Base-by-base conservation (phyloP, 2,797 vertebrate species). In the Neosilurus mollespiculum region DNA sequence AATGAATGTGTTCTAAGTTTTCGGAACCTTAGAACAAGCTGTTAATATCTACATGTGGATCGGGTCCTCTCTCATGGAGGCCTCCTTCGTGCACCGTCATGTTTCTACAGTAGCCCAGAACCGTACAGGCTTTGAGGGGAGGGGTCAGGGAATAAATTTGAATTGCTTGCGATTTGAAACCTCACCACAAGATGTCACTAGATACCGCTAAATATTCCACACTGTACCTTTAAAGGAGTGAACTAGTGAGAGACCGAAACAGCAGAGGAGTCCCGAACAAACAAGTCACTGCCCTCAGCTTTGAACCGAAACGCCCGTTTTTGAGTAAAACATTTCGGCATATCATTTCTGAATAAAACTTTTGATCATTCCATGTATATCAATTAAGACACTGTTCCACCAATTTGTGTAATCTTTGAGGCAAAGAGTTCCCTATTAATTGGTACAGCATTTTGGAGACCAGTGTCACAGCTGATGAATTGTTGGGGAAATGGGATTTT, bases 401-500 rank as follows among this genome's bases (percentile, higher is more conserved):
- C 75, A 87, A 84, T 88, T 88, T 87, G 84, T 84, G 84, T 80
- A 70, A 88, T 88, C 88, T 87, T 70, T 78, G 86, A 79, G 73
- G 84, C 84, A 82, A 72, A 85, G 83, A 72, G 82, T 86, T 86
- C 83, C 67, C 81, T 81, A 78, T 81, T 87, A 88, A 89, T 88
- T 87, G 86, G 85, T 76, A 78, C 70, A 54, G 61, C 80, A 78
- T 87, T 87, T 84, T 83, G 67, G 83, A 85, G 85, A 86, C 78
- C 78, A 89, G 84, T 54, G 70, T 64, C 81, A 81, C 49, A 79
- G 73, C 83, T 83, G 88, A 87, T 84, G 77, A 87, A 87, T 78
- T 80, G 78, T 82, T 86, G 85, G 87, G 82, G 89, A 89, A 91
- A 91, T 82, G 87, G 87, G 86, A 90, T 85, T 49, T 49, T 84